A percentile compares a stretch with the other conserved stretches of the same genome.
Evolutionary conservation across 64 coral and sea anemone genomes (phyloP).

Genomic region (Platygyra sinensis): DNA sequence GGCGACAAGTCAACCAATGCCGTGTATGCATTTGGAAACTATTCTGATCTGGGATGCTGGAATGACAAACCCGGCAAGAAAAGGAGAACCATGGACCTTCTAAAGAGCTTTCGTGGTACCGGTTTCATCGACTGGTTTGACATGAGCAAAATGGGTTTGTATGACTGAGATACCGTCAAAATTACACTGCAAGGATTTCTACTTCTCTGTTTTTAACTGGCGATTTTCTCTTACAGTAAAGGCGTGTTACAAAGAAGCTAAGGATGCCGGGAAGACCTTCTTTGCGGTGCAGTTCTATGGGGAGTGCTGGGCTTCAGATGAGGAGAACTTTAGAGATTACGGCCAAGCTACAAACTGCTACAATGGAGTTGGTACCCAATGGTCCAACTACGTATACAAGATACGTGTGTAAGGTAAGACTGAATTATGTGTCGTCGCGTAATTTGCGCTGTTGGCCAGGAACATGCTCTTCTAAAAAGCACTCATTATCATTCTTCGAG

Average conservation of each 20-base stretch:
- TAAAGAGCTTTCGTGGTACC: conserved; percentile 39
- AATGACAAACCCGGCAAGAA: not conserved
- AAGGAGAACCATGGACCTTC: conserved; percentile 59
- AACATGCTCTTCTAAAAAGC: too few relatives aligned
- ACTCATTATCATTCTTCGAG: too few relatives aligned
- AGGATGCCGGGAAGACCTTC: conserved; percentile 47
- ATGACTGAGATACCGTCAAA: too few relatives aligned
- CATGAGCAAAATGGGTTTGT: conserved; percentile 70
- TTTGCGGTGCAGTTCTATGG: conserved; percentile 90
- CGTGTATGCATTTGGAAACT: conserved; percentile 73
- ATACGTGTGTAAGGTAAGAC: conserved; percentile 28
- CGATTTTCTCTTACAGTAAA: conserved; percentile 40
- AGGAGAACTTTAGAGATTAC: conserved; percentile 23
- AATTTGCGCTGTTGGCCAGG: too few relatives aligned
- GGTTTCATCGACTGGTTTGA: conserved; percentile 64
- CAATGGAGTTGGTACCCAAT: conserved; percentile 50
- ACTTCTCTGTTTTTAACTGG: not conserved
- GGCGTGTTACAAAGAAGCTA: conserved; percentile 62
- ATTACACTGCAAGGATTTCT: not conserved
- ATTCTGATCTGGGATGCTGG: conserved; percentile 87
- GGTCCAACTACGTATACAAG: conserved; percentile 81
- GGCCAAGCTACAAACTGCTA: conserved; percentile 62
- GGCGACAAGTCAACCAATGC: conserved; percentile 67
- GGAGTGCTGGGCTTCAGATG: conserved; percentile 85
- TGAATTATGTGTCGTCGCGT: too few relatives aligned